phyloP scores from a whole-genome alignment of 2,888 invertebrate species.

The Tetragnatha montana region DNA sequence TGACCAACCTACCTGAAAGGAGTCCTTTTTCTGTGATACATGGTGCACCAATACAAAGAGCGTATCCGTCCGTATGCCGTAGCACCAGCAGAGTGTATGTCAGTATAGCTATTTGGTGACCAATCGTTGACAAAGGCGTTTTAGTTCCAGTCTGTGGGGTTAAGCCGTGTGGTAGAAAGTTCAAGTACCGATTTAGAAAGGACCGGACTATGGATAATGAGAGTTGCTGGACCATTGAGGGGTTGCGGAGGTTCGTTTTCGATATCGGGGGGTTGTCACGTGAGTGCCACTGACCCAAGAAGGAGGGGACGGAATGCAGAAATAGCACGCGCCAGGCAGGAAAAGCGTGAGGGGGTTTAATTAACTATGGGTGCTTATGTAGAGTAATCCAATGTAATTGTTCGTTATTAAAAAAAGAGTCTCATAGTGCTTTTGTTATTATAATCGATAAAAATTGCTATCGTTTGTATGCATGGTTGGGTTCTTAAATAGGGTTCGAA shows the following conservation, averaged over 20 bases:
- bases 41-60: constrained; percentile 13
- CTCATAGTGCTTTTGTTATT: no score
- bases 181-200: constrained; percentile 45
- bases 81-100: constrained; percentile 33
- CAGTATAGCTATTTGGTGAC: constrained; percentile 16
- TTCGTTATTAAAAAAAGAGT: no score
- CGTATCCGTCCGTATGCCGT: neutral
- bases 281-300: neutral
- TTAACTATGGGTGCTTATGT: no score
- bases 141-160: constrained; percentile 22
- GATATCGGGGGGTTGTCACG: neutral
- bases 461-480: no score
- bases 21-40: constrained; percentile 14
- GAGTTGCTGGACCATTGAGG: neutral
- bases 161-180: constrained; percentile 23
- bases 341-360: no score
- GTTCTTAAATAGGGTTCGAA: no score
- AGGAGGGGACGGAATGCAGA: neutral
- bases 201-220: neutral
- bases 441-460: no score
- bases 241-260: neutral
- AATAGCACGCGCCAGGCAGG: neutral
- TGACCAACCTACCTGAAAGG: constrained; percentile 34
- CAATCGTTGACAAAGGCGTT: constrained; percentile 12
- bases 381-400: no score